A percentile compares a stretch with the other conserved stretches of the same genome.
These are phyloP conservation scores for Dasyornis broadbenti DNA, from an alignment of 2,113 vertebrate genomes.

Conservation along the genomic window DNA sequence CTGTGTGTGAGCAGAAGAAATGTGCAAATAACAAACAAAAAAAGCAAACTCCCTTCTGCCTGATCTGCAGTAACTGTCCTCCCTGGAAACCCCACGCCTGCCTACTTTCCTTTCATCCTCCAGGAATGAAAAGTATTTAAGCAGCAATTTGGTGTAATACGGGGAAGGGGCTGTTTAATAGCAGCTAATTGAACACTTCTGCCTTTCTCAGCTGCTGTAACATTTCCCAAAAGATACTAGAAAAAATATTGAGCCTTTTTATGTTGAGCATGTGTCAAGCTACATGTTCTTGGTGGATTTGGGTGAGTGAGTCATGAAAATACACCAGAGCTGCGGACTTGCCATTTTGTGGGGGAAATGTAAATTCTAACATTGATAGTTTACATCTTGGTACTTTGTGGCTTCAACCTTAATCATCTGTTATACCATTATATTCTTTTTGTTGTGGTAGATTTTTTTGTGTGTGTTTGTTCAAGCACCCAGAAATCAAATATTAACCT, in stretches of 20 bases:
- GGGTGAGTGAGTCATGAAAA: background rate
- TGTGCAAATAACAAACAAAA: background rate
- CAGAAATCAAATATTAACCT: constrained; percentile 56
- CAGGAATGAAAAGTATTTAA: background rate
- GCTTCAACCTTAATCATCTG: background rate
- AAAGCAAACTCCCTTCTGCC: background rate
- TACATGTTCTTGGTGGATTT: background rate
- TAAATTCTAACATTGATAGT: background rate
- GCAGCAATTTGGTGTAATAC: background rate
- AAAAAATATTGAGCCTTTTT: background rate
- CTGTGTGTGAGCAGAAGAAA: background rate
- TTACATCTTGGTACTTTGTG: background rate
- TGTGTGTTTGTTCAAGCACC: constrained; percentile 21
- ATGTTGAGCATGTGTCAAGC: background rate
- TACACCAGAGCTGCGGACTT: background rate
- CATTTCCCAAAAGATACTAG: background rate
- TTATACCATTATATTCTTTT: background rate
- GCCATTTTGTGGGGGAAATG: background rate
- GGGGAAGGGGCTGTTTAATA: background rate
- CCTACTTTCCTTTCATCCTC: background rate
- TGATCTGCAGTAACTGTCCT: background rate
- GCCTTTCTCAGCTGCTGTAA: background rate
- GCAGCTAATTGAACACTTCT: background rate
- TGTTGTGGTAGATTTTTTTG: background rate
- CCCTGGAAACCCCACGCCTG: background rate